Evolutionary conservation across 2,888 invertebrate genomes (phyloP).

Genomic region (Aphidoletes aphidimyza): DNA sequence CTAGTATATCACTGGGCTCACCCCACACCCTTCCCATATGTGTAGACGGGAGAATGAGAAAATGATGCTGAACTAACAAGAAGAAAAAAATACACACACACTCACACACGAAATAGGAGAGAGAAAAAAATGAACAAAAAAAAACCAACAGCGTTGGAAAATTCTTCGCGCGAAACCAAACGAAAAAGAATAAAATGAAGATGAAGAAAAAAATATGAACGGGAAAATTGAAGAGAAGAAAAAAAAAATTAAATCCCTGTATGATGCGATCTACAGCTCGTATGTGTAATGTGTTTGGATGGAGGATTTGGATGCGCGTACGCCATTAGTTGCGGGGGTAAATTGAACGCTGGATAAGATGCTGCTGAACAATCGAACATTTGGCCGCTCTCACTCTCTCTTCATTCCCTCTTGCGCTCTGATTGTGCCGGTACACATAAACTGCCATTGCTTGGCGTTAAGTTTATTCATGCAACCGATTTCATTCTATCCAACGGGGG

Average conservation of each 20-base stretch:
- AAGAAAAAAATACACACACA: background rate
- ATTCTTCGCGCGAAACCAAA: background rate
- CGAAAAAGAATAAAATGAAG: too few relatives aligned
- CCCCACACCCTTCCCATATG: too few relatives aligned
- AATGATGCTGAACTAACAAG: too few relatives aligned
- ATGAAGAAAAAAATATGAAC: background rate
- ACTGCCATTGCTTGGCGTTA: background rate
- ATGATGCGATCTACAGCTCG: background rate
- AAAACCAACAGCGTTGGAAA: background rate
- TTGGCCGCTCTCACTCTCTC: too few relatives aligned
- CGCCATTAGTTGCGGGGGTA: background rate
- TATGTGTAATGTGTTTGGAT: background rate
- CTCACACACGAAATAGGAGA: too few relatives aligned
- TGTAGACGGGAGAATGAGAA: background rate
- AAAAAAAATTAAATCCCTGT: constrained; percentile 15
- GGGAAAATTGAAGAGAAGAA: background rate
- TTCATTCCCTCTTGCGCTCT: too few relatives aligned
- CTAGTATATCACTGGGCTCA: too few relatives aligned
- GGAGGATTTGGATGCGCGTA: constrained; percentile 16
- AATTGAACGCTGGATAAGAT: constrained; percentile 6
- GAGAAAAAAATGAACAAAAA: too few relatives aligned
- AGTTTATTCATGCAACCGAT: constrained; percentile 5
- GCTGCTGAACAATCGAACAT: constrained; percentile 3
- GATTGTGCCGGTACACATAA: constrained; percentile 4
- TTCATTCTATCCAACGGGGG: background rate